Evolutionary conservation across 2,888 invertebrate genomes (phyloP), one percentile per base, ranked within the genome.

Genomic region (Rhynchonema sp.): DNA sequence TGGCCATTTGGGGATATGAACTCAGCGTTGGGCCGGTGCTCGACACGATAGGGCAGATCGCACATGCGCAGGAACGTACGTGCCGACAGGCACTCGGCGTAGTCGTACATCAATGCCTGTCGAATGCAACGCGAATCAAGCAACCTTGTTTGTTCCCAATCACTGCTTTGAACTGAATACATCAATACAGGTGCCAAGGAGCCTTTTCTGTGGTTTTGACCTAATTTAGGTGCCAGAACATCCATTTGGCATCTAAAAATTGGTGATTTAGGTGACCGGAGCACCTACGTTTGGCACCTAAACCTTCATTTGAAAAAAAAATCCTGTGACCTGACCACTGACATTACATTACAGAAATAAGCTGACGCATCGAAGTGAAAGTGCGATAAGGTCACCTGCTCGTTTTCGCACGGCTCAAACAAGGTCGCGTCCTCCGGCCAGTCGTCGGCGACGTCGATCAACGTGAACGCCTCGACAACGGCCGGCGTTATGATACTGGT

Each of bases 1-100:
- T 84, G 82, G 0, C 89, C 89, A 3, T 88, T 85, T 0, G 94
- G 94, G 0, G 94, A 92, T 87, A 96, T 94, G 72, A 85, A 86
- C 71, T 94, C 91, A 0, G 94, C 92, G 78, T 98, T 98, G 68
- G 84, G 82, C 64, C 85, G 79, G 68, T 84, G 83, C 65, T 87
- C 85, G 3, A 89, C 82, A 67, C 82, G 80, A 73, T 84, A 91
- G 0, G 84, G 82, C 0, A 96, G 79, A 60, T 83, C 82, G 71
- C 87, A 87, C 87, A 96, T 92, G 78, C 86, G 86, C 27, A 98
- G 78, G 72, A 86, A 92, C 0, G 91, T 85, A 73, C 91, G 88
- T 0, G 90, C 89, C 1, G 90, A 86, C 25, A 94, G 78, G 69
- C 90, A 90, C 72, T 87, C 88, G 20, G 94, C 91, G 75, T 86